Evolutionary conservation across 2,888 invertebrate species (phyloP).

Genomic region (Tetheella fluctuosa): DNA sequence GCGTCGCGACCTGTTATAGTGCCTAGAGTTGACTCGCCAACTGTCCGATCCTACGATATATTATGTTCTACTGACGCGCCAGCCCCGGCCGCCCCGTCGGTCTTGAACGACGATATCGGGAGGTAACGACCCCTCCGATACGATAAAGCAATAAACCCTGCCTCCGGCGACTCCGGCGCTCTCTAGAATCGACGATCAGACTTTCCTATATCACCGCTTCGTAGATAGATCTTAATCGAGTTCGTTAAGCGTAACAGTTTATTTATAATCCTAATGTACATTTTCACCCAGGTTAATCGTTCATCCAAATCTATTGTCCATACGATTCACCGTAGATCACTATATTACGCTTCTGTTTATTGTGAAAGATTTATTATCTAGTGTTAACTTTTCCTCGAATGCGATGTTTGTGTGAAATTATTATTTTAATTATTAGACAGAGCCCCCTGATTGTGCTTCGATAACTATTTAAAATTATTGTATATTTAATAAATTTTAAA

Average conservation of each 20-base stretch:
- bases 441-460: slow-evolving; percentile 70
- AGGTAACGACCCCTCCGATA: slow-evolving; percentile 16
- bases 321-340: slow-evolving; percentile 69
- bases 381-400: slow-evolving; percentile 55
- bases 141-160: slow-evolving; percentile 27
- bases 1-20: slow-evolving; percentile 56
- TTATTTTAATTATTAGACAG: slow-evolving; percentile 67
- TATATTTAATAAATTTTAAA: slow-evolving; percentile 75
- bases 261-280: slow-evolving; percentile 56
- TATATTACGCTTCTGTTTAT: slow-evolving; percentile 65
- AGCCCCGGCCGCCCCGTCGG: background rate
- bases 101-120: slow-evolving; percentile 1
- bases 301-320: slow-evolving; percentile 22
- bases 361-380: slow-evolving; percentile 61
- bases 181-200: slow-evolving; percentile 52
- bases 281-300: slow-evolving; percentile 47
- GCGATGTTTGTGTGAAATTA: slow-evolving; percentile 63
- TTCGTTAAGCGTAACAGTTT: slow-evolving; percentile 57
- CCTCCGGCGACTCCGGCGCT: slow-evolving; percentile 20
- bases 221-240: slow-evolving; percentile 60
- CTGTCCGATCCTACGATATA: slow-evolving; percentile 23
- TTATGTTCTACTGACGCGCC: background rate
- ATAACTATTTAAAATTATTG: slow-evolving; percentile 75
- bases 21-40: slow-evolving; percentile 54
- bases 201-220: slow-evolving; percentile 60